Percentiles rank a stretch among this genome's conserved stretches.
phyloP scores from a whole-genome alignment of 2,113 vertebrate species.

The Meriones unguiculatus region DNA sequence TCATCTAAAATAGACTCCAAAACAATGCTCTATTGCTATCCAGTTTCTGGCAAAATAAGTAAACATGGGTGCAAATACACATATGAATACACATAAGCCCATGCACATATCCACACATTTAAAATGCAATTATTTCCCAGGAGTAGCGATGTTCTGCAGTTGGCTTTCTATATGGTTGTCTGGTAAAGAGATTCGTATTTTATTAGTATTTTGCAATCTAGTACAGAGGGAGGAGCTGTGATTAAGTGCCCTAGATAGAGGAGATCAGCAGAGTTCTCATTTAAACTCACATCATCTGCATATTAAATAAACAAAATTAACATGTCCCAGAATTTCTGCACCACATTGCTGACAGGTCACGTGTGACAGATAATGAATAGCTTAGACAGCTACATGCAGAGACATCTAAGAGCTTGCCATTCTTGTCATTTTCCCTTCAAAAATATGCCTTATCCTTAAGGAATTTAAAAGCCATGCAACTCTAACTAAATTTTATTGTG shows the following conservation, averaged over 20 bases:
- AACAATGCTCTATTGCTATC: neutral
- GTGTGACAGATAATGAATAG: slow-evolving; percentile 52
- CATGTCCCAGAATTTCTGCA: slow-evolving; percentile 77
- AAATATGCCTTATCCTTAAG: slow-evolving; percentile 29
- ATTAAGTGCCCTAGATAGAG: slow-evolving; percentile 73
- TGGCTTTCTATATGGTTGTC: neutral
- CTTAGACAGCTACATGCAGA: neutral
- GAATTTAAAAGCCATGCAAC: neutral
- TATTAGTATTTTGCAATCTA: slow-evolving; percentile 67
- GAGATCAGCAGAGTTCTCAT: slow-evolving; percentile 63
- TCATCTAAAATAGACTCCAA: neutral
- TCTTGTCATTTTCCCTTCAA: slow-evolving; percentile 41
- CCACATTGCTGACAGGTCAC: slow-evolving; percentile 47
- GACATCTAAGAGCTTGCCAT: slow-evolving; percentile 27
- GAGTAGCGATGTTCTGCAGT: neutral
- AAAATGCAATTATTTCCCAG: neutral
- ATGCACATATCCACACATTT: neutral
- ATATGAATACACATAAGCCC: neutral
- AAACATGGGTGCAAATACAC: neutral
- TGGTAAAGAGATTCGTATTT: slow-evolving; percentile 36
- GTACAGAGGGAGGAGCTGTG: slow-evolving; percentile 67
- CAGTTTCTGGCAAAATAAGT: slow-evolving; percentile 32
- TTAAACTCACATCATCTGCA: slow-evolving; percentile 71
- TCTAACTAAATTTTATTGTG: neutral
- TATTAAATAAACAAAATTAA: slow-evolving; percentile 81